These are phyloP conservation scores for Xenentodon cancila DNA, from an alignment of 2,797 vertebrate species.

Conservation along the genomic window DNA sequence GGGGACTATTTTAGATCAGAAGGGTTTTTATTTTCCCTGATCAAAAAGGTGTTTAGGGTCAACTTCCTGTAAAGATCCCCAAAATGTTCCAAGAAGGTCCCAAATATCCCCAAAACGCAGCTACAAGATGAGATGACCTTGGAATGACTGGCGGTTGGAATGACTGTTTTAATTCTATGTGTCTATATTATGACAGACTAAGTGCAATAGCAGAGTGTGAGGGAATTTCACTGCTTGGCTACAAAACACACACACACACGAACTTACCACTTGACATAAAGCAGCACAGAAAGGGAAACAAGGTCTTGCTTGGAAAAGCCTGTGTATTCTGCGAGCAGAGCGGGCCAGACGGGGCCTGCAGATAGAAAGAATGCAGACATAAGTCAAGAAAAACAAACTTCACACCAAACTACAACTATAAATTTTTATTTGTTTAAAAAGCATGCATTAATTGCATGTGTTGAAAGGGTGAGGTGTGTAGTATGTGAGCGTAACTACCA, in stretches of 20 bases:
- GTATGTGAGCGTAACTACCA: slow-evolving; percentile 74
- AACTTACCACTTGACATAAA: slow-evolving; percentile 94
- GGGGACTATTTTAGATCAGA: not conserved
- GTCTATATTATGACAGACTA: too few species aligned
- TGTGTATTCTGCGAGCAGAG: slow-evolving; percentile 87
- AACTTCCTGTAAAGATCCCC: too few species aligned
- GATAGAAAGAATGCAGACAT: slow-evolving; percentile 11
- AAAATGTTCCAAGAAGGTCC: too few species aligned
- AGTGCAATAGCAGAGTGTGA: not conserved
- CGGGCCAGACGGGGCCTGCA: slow-evolving; percentile 91
- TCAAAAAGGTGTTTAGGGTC: too few species aligned
- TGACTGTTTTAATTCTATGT: too few species aligned
- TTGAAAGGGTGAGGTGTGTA: not conserved
- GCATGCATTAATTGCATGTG: not conserved
- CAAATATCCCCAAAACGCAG: too few species aligned
- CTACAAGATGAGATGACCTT: too few species aligned
- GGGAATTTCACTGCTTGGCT: slow-evolving; percentile 14
- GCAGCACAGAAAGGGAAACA: slow-evolving; percentile 84
- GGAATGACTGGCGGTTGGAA: too few species aligned
- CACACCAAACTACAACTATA: slow-evolving; percentile 11
- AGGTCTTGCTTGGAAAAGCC: slow-evolving; percentile 91
- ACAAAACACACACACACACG: not conserved
- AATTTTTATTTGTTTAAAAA: slow-evolving; percentile 32
- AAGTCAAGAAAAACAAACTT: slow-evolving; percentile 31
- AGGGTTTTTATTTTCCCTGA: too few species aligned